phyloP scores from a whole-genome alignment of 2,113 vertebrate genomes.

The Ploceus nigricollis region DNA sequence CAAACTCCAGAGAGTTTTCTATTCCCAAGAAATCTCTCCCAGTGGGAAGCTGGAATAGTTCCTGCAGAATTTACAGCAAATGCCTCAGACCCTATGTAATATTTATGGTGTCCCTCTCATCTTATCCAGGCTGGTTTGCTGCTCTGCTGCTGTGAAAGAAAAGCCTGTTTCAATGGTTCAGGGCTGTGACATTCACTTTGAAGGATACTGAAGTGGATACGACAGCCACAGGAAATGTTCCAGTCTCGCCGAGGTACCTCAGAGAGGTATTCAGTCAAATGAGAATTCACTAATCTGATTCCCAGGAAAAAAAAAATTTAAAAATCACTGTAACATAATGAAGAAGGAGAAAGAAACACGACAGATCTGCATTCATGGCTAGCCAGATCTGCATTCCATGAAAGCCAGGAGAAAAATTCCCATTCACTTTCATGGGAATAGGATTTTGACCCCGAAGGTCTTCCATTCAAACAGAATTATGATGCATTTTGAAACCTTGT shows the following conservation, averaged over 20 bases:
- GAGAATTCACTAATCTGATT: constrained; percentile 42
- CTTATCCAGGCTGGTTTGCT: constrained; percentile 40
- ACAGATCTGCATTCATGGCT: background rate
- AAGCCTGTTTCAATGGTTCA: constrained; percentile 26
- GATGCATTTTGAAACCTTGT: background rate
- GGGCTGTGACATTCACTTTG: background rate
- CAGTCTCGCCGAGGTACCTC: background rate
- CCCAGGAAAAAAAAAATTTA: background rate
- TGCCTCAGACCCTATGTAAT: constrained; percentile 35
- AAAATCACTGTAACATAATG: background rate
- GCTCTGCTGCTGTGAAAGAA: constrained; percentile 37
- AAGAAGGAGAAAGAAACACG: constrained; percentile 5
- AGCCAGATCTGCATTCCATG: background rate
- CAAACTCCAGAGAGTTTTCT: constrained; percentile 32
- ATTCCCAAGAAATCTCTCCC: constrained; percentile 46
- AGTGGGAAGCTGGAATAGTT: constrained; percentile 37
- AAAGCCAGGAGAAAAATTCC: constrained; percentile 18
- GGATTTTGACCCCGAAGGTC: background rate
- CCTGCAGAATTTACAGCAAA: constrained; percentile 25
- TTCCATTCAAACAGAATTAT: background rate
- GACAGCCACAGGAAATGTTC: constrained; percentile 48
- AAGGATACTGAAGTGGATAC: constrained; percentile 3
- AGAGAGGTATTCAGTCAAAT: background rate
- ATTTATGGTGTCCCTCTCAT: constrained; percentile 42
- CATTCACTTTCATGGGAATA: background rate